Percentiles rank a stretch among this genome's conserved stretches.
Evolutionary conservation across 1,140 invertebrate genomes (phyloP).

Genomic region (Drosophila ironensis): DNA sequence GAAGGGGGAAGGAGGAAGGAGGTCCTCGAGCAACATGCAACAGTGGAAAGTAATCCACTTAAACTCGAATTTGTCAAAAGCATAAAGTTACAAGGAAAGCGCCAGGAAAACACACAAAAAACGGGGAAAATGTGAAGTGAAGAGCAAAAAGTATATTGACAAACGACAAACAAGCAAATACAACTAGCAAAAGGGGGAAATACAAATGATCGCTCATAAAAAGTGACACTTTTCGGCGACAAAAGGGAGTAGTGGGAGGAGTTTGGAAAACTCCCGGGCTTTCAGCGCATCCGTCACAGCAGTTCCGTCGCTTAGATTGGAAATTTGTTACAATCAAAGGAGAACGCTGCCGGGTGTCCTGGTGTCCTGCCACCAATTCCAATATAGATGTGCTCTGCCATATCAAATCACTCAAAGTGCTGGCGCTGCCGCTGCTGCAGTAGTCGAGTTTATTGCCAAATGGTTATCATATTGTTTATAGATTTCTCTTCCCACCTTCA

Average conservation of each 20-base stretch:
- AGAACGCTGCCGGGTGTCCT: slow-evolving; percentile 29
- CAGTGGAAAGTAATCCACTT: slow-evolving; percentile 74
- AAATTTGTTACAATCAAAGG: slow-evolving; percentile 75
- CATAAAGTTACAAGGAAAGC: slow-evolving; percentile 57
- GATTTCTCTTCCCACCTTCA: slow-evolving; percentile 20
- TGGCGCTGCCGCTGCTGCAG: no score
- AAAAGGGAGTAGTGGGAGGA: not conserved
- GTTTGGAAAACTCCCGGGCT: slow-evolving; percentile 13
- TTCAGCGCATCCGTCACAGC: slow-evolving; percentile 70
- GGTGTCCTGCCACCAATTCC: no score
- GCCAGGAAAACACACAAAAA: slow-evolving; percentile 19
- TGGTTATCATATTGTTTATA: slow-evolving; percentile 81
- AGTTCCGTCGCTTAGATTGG: slow-evolving; percentile 60
- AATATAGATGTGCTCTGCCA: slow-evolving; percentile 57
- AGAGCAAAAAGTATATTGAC: slow-evolving; percentile 43
- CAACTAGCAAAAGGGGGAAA: slow-evolving; percentile 46
- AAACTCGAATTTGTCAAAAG: slow-evolving; percentile 76
- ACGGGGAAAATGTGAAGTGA: not conserved
- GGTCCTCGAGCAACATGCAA: slow-evolving; percentile 2
- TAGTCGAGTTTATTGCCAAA: slow-evolving; percentile 76
- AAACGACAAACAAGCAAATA: slow-evolving; percentile 60
- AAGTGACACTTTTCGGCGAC: slow-evolving; percentile 71
- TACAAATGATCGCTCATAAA: slow-evolving; percentile 79
- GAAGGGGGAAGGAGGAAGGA: not conserved
- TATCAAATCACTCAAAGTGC: slow-evolving; percentile 77